Percentiles rank a stretch among this genome's conserved stretches.
Conservation (phyloP, 1,140 invertebrate genomes). For the Aphis gossypii region DNA sequence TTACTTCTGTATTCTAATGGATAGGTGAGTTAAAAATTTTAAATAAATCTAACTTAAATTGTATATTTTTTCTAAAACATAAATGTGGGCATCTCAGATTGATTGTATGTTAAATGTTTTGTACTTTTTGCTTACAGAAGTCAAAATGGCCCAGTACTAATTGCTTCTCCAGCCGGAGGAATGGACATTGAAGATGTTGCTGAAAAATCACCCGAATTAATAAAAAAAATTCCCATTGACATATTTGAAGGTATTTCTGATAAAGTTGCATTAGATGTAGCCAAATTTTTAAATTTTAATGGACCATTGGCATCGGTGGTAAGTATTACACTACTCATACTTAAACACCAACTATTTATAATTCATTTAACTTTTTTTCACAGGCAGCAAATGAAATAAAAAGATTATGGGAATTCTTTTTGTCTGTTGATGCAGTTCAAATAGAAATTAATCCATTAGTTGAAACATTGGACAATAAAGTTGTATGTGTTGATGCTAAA, state of each 20-base stretch:
- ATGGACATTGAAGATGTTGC: slow-evolving; percentile 98
- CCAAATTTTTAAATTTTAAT: slow-evolving; percentile 88
- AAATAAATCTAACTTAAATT: not conserved
- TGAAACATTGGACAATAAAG: slow-evolving; percentile 87
- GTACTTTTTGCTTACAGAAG: slow-evolving; percentile 62
- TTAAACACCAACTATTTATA: not conserved
- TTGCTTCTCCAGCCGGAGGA: slow-evolving; percentile 93
- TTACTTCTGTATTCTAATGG: slow-evolving; percentile 96
- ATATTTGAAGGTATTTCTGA: slow-evolving; percentile 83
- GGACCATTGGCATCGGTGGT: slow-evolving; percentile 72
- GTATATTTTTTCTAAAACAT: not conserved
- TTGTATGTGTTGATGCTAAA: slow-evolving; percentile 98
- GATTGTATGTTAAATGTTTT: not conserved
- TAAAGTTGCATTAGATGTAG: slow-evolving; percentile 79
- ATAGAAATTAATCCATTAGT: slow-evolving; percentile 99
- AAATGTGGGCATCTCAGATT: not conserved
- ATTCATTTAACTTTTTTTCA: not conserved
- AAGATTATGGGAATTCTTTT: slow-evolving; percentile 90
- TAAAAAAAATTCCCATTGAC: slow-evolving; percentile 89
- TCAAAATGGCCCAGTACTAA: slow-evolving; percentile 87
- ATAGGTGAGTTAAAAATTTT: slow-evolving; percentile 70
- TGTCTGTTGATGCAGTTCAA: slow-evolving; percentile 94
- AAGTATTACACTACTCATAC: not conserved
- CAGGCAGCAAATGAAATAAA: slow-evolving; percentile 86
- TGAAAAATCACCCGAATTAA: slow-evolving; percentile 89